Base-by-base conservation (phyloP, 2,113 vertebrate species). In the Takifugu bimaculatus region DNA sequence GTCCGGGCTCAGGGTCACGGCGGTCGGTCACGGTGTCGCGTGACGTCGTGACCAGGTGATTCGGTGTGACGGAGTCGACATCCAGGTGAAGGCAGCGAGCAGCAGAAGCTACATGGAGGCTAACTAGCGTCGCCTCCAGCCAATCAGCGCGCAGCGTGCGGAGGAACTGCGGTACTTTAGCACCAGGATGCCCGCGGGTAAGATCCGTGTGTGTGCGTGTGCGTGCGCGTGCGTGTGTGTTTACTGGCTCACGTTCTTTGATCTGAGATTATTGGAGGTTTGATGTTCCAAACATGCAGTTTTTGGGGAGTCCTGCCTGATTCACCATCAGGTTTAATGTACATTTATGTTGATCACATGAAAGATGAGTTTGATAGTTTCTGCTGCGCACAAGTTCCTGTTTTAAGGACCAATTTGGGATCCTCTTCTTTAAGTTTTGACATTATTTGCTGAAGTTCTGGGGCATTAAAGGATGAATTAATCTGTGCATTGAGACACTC, bases 121-220 rank as follows among this genome's bases (percentile, higher is more conserved):
- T 82, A 81, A 78, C 75, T 80, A 50, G 79, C 65, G 13, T n/a
- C 9, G 20, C 50, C 72, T 49, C 42, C 7, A 27, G 25, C 56
- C 42, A 49, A 35, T 39, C 35, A 39, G 35, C 1, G 60, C 50
- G 45, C 63, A 14, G 28, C 52, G 6, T 2, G 54, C 60, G 45
- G 52, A 63, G 55, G 74, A 64, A 57, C 87, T 70, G 72, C 74
- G 70, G 70, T 43, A 69, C 74, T 42, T 74, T 51, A 71, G 29
- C 67, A 28, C 25, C 79, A 81, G 28, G 26, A 90, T 90, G 88
- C 88, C 88, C 52, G 77, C 82, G 28, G 87, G 88, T 90, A 81
- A 83, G 84, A 10, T 6, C 26, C 4, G 12, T n/a, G n/a, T n/a
- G n/a, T n/a, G n/a, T 32, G 26, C 42, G 54, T 42, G 29, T 52